Evolutionary conservation across 2,797 vertebrate species (phyloP), one percentile per base, ranked within the genome.

Genomic region (Poecile montanus): DNA sequence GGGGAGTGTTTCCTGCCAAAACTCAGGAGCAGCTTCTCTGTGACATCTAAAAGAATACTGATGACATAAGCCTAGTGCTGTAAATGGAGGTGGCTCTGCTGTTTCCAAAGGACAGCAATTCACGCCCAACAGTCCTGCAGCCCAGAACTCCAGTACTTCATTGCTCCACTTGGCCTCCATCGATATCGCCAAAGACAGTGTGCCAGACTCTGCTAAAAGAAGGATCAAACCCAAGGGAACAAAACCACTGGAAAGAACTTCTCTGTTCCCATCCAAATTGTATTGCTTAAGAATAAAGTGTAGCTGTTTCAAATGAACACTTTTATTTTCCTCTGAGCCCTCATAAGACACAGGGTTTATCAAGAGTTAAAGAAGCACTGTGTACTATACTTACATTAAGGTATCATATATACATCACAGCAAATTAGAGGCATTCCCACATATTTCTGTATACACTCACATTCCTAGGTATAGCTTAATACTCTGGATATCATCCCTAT

Each of bases 1-100:
- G 25, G 75, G 47, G 66, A 81, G 66, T 78, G 66, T 75, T 95
- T 94, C 85, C 76, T 91, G 83, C 67, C 88, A 94, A 80, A 95
- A 81, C 23, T 3, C 36, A 89, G 76, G 58, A 94, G 91, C 68
- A 75, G n/a, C 26, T 95, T 80, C 93, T 96, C 54, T 61, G 51
- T 58, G 86, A 92, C 76, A 74, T 92, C 68, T 78, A 70, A 88
- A 88, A 85, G 65, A 66, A 56, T 29, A 70, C 68, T 85, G 72
- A 93, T 32, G 65, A 90, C 85, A 94, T 50, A 93, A 96, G 57
- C 57, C 44, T 66, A 78, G 51, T 3, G 1, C 72, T 51, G 62
- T 58, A 78, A 81, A 50, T 2, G 21, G 92, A 91, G 92, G 72
- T 51, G 36, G 61, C 73, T 88, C 44, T 72, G 30, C 78, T 66